Evolutionary conservation across 2,797 vertebrate genomes (phyloP), one percentile per base, ranked within the genome.

Genomic region (Poeciliopsis presidionis): DNA sequence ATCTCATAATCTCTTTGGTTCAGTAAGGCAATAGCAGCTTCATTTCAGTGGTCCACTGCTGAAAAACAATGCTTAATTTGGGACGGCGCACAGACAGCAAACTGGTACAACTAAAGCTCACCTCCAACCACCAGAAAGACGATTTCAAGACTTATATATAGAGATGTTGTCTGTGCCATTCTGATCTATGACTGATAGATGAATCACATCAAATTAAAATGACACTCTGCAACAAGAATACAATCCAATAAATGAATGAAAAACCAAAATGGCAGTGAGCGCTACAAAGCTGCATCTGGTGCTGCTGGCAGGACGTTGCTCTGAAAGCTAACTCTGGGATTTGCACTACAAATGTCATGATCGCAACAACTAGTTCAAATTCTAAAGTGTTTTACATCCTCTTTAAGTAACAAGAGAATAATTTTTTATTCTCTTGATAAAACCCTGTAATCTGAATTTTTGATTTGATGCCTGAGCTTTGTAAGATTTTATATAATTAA

Each of bases 1-100:
- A 69, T n/a, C 22, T 25, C 63, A 41, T 45, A 43, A 69, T 25
- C 1, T 69, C 65, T 69, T 43, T 69, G 65, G 65, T 69, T 43
- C 43, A 69, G 65, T 69, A 69, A 69, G 65, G 65, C 65, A 43
- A 25, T 13, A 69, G 65, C 65, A n/a, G 65, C 65, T 69, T 45
- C 5, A 13, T 69, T 69, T 43, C 39, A 45, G 11, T n/a, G 39
- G 11, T 45, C 22, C 13, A 25, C 65, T 67, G 63, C 63, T 67
- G 16, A 36, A 63, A 63, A 63, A 63, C 30, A 33, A 36, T 0
- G 61, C 8, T 22, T 25, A 22, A 11, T 41, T 22, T 67, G 63
- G 36, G 20, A 65, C 22, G 63, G 36, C 18, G 4, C 33, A 8
- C 36, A 36, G 18, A 65, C 36, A 41, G 18, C 36, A 41, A 12